Percentiles rank a stretch among this genome's conserved stretches.
Conservation (phyloP, 2,113 vertebrate species). For the Bothrops jararaca region DNA sequence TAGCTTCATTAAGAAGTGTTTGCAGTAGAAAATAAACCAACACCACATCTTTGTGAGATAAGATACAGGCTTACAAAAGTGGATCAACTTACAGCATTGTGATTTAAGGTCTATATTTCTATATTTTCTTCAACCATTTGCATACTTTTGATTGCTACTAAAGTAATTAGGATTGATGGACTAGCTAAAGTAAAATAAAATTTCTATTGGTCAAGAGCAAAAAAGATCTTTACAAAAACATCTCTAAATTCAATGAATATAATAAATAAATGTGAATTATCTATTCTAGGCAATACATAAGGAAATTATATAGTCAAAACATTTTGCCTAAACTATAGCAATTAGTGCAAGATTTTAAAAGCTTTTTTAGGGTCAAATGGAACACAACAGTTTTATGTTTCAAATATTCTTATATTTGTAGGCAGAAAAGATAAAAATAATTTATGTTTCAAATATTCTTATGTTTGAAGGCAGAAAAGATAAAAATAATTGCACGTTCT, state of each 20-base stretch:
- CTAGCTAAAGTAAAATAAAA: not conserved
- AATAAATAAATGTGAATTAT: not conserved
- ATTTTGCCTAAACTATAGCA: not conserved
- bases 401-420: not conserved
- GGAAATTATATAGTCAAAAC: not conserved
- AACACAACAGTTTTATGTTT: not conserved
- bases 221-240: not conserved
- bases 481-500: not conserved
- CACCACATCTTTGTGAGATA: not conserved
- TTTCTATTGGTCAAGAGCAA: not conserved
- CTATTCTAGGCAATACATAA: not conserved
- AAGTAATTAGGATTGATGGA: not conserved
- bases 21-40: not conserved
- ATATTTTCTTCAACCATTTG: not conserved
- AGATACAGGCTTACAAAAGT: not conserved
- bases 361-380: not conserved
- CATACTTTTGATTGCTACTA: not conserved
- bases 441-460: not conserved
- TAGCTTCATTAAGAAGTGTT: not conserved
- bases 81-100: not conserved
- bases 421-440: too few species aligned
- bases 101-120: not conserved
- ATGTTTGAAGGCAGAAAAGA: not conserved
- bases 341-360: not conserved
- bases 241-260: not conserved